Evolutionary conservation across 2,797 vertebrate species (phyloP).

Genomic region (Hypotaenidia okinawae): DNA sequence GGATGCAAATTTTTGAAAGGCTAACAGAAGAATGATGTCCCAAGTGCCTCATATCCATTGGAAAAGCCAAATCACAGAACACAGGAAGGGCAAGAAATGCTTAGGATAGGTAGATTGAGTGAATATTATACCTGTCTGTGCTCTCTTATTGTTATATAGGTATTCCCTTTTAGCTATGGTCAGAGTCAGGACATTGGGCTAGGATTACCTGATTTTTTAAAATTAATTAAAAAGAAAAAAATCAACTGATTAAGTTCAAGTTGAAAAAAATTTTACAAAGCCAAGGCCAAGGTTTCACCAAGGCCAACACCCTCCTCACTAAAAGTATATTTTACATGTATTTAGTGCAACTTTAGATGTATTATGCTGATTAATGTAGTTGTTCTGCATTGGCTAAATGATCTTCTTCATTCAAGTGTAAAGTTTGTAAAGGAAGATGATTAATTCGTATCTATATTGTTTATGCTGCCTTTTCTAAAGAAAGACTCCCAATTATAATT

Average conservation of each 20-base stretch:
- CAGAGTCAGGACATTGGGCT: neutral
- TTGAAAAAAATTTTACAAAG: neutral
- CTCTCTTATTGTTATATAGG: neutral
- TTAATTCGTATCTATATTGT: slow-evolving; percentile 32
- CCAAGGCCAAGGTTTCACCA: neutral
- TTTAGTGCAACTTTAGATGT: neutral
- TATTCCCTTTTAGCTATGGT: neutral
- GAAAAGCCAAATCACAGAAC: neutral
- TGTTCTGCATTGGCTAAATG: neutral
- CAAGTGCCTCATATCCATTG: neutral
- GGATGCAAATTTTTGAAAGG: neutral
- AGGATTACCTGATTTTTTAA: neutral
- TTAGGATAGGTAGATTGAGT: neutral
- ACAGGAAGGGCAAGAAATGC: neutral
- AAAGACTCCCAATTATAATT: slow-evolving; percentile 38
- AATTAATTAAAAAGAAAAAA: neutral
- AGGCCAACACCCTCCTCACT: neutral
- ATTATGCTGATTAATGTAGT: slow-evolving; percentile 12
- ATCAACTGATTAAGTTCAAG: neutral
- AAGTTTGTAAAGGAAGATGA: slow-evolving; percentile 12
- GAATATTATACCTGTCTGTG: neutral
- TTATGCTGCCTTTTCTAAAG: slow-evolving; percentile 25
- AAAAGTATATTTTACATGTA: neutral
- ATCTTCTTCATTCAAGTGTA: neutral
- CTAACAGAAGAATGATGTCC: neutral